A percentile compares a stretch with the other conserved stretches of the same genome.
phyloP scores from a whole-genome alignment of 1,140 invertebrate species.

The Andricus grossulariae region DNA sequence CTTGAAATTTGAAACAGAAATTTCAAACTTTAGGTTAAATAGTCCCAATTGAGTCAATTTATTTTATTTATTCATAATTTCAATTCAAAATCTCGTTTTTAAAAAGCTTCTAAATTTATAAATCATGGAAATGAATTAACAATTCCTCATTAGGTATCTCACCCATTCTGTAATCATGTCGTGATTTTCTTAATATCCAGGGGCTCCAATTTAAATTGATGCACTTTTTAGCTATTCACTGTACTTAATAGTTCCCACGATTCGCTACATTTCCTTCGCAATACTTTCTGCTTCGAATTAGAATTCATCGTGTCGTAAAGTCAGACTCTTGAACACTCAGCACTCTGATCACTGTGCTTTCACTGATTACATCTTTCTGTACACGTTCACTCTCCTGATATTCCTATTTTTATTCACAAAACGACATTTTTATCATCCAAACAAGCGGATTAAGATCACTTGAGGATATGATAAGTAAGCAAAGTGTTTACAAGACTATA shows the following conservation, averaged over 20 bases:
- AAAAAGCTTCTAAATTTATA: too few relatives aligned
- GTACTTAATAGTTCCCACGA: constrained; percentile 26
- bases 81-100: too few relatives aligned
- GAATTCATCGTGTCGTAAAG: constrained; percentile 23
- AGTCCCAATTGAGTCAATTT: too few relatives aligned
- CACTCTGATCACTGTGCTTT: not conserved
- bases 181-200: constrained; percentile 34
- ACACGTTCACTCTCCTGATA: not conserved
- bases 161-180: constrained; percentile 68
- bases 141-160: constrained; percentile 37
- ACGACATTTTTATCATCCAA: not conserved
- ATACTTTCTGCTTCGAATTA: constrained; percentile 19
- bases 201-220: constrained; percentile 17
- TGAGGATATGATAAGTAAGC: not conserved
- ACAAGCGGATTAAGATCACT: not conserved
- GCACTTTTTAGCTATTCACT: constrained; percentile 13
- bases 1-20: too few relatives aligned
- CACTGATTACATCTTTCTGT: constrained; percentile 6
- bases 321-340: not conserved
- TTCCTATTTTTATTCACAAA: not conserved
- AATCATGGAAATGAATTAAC: not conserved
- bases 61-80: too few relatives aligned
- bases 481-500: not conserved
- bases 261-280: constrained; percentile 23
- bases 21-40: too few relatives aligned